phyloP scores from a whole-genome alignment of 1,140 invertebrate species.

The Papilio polytes region DNA sequence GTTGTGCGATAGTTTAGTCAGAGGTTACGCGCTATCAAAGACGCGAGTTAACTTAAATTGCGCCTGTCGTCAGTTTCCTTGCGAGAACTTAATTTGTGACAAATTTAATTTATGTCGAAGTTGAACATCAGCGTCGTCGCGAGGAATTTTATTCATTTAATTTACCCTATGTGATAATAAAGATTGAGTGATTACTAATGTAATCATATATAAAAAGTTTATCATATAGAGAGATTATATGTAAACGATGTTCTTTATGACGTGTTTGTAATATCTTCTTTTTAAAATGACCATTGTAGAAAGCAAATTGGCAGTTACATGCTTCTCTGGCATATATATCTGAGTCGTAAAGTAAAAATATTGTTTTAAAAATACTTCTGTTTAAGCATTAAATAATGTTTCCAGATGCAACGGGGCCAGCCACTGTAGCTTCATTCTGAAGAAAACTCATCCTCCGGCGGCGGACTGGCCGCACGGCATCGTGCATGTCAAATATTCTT shows the following conservation, averaged over 20 bases:
- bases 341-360: too few species aligned
- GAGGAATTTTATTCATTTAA: not conserved
- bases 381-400: not conserved
- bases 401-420: constrained; percentile 29
- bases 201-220: too few species aligned
- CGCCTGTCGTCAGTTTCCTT: not conserved
- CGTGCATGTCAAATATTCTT: constrained; percentile 33
- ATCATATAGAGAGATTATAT: too few species aligned
- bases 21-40: too few species aligned
- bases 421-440: constrained; percentile 32
- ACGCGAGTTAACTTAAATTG: not conserved
- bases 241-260: too few species aligned
- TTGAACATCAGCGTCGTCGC: not conserved
- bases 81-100: not conserved
- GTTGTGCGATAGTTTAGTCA: too few species aligned
- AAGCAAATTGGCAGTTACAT: too few species aligned
- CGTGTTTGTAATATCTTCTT: too few species aligned
- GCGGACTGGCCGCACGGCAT: constrained; percentile 28
- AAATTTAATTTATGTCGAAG: not conserved
- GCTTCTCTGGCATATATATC: too few species aligned
- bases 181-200: too few species aligned
- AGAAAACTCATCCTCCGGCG: constrained; percentile 29
- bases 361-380: too few species aligned
- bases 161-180: not conserved
- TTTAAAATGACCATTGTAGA: too few species aligned